Evolutionary conservation across 2,797 vertebrate species (phyloP).

Genomic region (Peromyscus melanophrys): DNA sequence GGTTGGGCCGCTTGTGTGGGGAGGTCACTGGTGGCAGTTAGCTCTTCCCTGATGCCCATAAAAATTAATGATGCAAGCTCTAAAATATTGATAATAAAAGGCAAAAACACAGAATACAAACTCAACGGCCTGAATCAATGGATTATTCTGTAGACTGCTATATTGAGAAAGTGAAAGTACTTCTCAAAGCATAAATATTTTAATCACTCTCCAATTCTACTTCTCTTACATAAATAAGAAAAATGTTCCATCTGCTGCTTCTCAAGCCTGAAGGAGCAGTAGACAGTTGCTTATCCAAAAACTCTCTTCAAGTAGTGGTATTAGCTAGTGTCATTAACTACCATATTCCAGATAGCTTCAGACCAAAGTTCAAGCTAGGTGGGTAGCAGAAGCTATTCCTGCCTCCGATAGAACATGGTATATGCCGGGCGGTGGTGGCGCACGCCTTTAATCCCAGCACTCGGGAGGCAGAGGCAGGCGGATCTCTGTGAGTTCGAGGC

Average conservation of each 20-base stretch:
- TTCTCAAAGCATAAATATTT: conserved; percentile 75
- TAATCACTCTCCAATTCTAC: conserved; percentile 71
- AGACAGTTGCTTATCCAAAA: conserved; percentile 16
- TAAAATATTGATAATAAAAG: conserved; percentile 81
- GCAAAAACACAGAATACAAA: conserved; percentile 80
- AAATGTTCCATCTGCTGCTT: conserved; percentile 34
- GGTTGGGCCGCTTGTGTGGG: neutral
- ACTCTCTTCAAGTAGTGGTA: neutral
- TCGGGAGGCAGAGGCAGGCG: too few species aligned
- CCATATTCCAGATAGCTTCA: neutral
- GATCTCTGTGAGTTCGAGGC: too few species aligned
- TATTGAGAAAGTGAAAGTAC: conserved; percentile 70
- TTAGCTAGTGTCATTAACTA: neutral
- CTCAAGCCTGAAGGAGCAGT: neutral
- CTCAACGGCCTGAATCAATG: conserved; percentile 79
- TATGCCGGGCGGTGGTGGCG: too few species aligned
- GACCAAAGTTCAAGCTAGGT: neutral
- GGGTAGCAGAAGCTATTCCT: neutral
- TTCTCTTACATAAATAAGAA: conserved; percentile 67
- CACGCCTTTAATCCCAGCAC: too few species aligned
- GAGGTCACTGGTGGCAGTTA: neutral
- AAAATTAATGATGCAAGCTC: conserved; percentile 85
- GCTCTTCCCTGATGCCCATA: conserved; percentile 72
- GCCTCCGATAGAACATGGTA: neutral
- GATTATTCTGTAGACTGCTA: conserved; percentile 79